Evolutionary conservation across 2,888 invertebrate genomes (phyloP).

Genomic region (Apodemia zela): DNA sequence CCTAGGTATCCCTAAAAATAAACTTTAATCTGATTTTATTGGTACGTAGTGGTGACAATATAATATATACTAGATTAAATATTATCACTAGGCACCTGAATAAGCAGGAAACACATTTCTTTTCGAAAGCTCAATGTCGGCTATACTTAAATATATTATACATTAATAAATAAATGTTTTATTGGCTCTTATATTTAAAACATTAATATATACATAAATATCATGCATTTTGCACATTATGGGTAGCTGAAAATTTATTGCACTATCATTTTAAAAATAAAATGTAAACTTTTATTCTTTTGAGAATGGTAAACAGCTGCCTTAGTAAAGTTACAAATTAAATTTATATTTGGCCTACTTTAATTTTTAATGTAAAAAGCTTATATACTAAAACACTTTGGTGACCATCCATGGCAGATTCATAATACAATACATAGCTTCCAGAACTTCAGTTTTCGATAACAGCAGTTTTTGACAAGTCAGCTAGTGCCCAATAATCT

Average conservation of each 20-base stretch:
- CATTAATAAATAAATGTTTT: not conserved
- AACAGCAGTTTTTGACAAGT: not conserved
- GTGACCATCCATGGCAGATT: not conserved
- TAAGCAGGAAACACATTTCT: not conserved
- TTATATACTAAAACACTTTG: not conserved
- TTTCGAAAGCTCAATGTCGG: not conserved
- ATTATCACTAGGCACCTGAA: not conserved
- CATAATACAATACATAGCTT: not conserved
- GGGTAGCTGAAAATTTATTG: not conserved
- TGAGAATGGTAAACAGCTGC: not conserved
- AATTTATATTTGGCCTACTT: not conserved
- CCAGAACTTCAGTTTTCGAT: not conserved
- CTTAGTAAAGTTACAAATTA: not conserved
- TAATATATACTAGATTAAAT: not conserved
- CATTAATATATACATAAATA: no score
- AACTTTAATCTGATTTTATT: not conserved
- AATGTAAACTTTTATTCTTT: not conserved
- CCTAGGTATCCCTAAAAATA: not conserved
- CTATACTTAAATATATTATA: not conserved
- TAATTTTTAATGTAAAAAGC: not conserved
- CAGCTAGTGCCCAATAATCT: slow-evolving; percentile 11
- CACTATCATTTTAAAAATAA: not conserved
- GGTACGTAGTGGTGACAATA: not conserved
- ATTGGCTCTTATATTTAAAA: not conserved
- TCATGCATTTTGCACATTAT: not conserved